A percentile compares a stretch with the other conserved stretches of the same genome.
Conservation (phyloP, 1,140 invertebrate species). For the Papilio machaon region DNA sequence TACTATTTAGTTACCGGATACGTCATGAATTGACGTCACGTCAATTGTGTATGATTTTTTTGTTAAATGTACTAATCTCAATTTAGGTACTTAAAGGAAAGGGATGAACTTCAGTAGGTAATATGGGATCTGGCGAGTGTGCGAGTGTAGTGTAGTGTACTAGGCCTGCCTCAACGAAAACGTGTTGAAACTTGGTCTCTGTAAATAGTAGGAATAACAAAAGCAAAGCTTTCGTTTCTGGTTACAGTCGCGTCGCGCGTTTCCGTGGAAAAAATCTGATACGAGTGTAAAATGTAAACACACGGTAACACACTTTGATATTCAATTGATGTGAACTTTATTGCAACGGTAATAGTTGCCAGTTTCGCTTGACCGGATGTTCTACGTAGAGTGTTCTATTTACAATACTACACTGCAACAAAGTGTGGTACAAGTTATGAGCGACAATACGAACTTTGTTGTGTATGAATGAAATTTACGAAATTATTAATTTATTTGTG, state of each 20-base stretch:
- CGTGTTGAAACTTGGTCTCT: conserved; percentile 6
- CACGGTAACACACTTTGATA: not conserved
- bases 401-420: conserved; percentile 20
- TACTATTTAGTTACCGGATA: conserved; percentile 15
- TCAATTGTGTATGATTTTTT: not conserved
- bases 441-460: not conserved
- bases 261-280: conserved; percentile 45
- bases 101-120: not conserved
- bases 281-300: conserved; percentile 42
- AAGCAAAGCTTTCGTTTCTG: conserved; percentile 45
- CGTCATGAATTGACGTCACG: not conserved
- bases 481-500: not conserved
- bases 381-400: conserved; percentile 8
- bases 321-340: conserved; percentile 23
- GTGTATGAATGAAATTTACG: not conserved
- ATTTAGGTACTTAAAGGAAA: not conserved
- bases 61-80: not conserved
- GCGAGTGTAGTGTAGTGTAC: not conserved
- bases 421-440: conserved; percentile 8
- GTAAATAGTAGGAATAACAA: conserved; percentile 31
- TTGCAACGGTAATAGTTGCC: not conserved
- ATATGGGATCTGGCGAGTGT: not conserved
- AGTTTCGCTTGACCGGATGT: conserved; percentile 13
- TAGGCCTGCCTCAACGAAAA: conserved; percentile 4
- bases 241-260: conserved; percentile 40